Evolutionary conservation across 2,797 vertebrate species (phyloP).

Genomic region (Microtus californicus): DNA sequence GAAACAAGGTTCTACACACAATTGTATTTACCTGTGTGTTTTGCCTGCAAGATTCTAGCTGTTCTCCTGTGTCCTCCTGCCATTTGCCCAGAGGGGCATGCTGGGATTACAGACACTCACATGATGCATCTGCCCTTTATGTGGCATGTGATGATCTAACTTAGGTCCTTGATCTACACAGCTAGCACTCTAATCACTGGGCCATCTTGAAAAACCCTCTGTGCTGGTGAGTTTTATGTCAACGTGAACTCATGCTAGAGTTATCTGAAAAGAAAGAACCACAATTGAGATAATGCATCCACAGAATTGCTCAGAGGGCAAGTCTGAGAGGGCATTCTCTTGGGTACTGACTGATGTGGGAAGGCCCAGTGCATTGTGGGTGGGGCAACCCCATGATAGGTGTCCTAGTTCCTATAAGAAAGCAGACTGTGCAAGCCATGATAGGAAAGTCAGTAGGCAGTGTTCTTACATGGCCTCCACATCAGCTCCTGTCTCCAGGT

Average conservation of each 20-base stretch:
- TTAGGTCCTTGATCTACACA: no score
- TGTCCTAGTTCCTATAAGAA: not conserved
- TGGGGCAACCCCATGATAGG: not conserved
- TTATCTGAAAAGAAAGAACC: not conserved
- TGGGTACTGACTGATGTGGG: not conserved
- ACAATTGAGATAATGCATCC: no score
- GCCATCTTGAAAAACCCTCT: not conserved
- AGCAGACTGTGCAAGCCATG: no score
- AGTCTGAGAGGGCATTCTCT: not conserved
- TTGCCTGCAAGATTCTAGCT: not conserved
- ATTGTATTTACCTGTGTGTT: not conserved
- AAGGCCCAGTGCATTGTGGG: not conserved
- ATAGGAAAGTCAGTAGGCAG: no score
- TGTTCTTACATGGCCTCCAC: no score
- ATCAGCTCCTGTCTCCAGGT: no score
- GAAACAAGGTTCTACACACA: not conserved
- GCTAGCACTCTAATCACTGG: not conserved
- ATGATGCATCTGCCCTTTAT: not conserved
- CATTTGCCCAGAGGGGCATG: not conserved
- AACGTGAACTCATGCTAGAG: not conserved
- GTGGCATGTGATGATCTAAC: not conserved
- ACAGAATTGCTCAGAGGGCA: not conserved
- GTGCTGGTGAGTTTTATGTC: not conserved
- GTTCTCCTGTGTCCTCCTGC: not conserved
- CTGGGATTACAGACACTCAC: not conserved